These are phyloP conservation scores for Coenobita brevimanus DNA, from an alignment of 1,140 invertebrate genomes.

Conservation along the genomic window DNA sequence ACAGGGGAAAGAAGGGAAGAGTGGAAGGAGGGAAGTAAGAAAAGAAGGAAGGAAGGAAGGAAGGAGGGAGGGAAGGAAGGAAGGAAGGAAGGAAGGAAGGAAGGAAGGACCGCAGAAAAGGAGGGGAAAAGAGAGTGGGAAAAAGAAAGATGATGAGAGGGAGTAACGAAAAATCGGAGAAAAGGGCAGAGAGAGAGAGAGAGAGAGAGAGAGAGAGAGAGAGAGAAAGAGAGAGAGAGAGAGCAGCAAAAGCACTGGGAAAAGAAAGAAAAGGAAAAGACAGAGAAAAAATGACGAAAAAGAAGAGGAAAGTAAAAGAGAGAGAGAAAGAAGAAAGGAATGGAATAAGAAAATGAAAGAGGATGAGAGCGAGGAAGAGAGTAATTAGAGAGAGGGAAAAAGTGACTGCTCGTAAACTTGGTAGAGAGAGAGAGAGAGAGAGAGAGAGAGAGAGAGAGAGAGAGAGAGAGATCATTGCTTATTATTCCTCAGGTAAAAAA, in stretches of 20 bases:
- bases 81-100: too few relatives aligned
- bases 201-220: neutral
- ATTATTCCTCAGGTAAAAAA: neutral
- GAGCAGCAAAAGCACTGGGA: too few relatives aligned
- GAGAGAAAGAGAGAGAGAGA: neutral
- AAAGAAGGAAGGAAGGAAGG: conserved; percentile 1
- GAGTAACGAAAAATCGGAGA: too few relatives aligned
- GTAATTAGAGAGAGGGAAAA: neutral
- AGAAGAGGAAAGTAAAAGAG: neutral
- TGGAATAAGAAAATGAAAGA: neutral
- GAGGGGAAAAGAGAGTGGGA: too few relatives aligned
- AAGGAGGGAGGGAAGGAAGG: neutral
- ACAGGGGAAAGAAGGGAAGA: neutral
- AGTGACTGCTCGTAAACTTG: neutral
- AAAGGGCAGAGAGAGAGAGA: too few relatives aligned
- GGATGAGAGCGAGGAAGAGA: too few relatives aligned
- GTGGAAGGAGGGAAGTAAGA: neutral
- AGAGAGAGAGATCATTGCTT: neutral
- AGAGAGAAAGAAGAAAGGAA: neutral
- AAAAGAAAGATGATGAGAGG: neutral
- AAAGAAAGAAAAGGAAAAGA: neutral
- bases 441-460: neutral
- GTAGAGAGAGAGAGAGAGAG: neutral
- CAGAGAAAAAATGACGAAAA: too few relatives aligned
- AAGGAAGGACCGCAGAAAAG: too few relatives aligned